Base-by-base conservation (phyloP, 2,888 invertebrate species). In the Acanthosepion pharaonis region DNA sequence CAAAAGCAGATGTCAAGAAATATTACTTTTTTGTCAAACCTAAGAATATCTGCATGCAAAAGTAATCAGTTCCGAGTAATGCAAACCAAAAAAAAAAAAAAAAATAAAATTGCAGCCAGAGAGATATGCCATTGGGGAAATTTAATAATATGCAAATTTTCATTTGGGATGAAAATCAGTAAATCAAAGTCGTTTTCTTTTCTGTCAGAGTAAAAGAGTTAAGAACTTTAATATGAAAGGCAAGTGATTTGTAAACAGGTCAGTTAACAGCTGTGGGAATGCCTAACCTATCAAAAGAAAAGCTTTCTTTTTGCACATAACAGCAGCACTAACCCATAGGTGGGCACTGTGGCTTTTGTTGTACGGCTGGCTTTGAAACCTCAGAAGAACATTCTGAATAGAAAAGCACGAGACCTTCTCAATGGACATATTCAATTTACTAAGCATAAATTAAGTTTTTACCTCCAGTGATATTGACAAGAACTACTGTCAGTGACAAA, bases 401-500 rank as follows among this genome's bases (percentile, higher is more conserved):
- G 64, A 94, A 94, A 53, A n/a, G 42, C 42, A 94, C 15, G 33
- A 11, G 51, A 51, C 49, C 28, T 18, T 48, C 6, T 42, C 23
- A 59, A 59, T 59, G 6, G 59, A 78, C n/a, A 78, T 78, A n/a
- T 78, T 78, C 33, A 33, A 78, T 78, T 78, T 78, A 33, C 78
- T 78, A 15, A 78, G 78, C 33, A 78, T 33, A 78, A 78, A 78
- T n/a, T 15, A 78, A 78, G n/a, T 93, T 25, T 93, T 93, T 93
- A 53, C 20, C 11, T 93, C 49, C 48, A 93, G 11, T 42, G 92
- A n/a, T 92, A n/a, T 92, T 48, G 48, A 48, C 20, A 20, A 20
- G 53, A 51, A 28, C 11, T 33, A 93, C 33, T 49, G 93, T 93
- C 51, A 93, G 53, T 42, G 93, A 93, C 93, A 93, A 53, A 42